Percentiles rank a stretch among this genome's conserved stretches.
Conservation (phyloP, 2,113 vertebrate genomes). For the Thymallus thymallus region DNA sequence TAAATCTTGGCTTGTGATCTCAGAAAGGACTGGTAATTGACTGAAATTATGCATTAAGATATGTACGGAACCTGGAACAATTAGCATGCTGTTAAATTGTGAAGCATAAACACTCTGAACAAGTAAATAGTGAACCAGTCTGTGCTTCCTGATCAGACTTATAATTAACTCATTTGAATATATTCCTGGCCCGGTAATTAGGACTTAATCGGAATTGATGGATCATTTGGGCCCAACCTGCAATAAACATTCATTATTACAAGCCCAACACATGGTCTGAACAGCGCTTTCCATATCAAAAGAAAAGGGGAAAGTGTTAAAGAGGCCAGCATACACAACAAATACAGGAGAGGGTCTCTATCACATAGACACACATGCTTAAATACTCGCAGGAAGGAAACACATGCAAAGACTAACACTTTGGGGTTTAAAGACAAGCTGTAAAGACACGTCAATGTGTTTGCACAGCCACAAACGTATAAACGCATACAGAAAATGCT, state of each 20-base stretch:
- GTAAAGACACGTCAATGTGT: background rate
- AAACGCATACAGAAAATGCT: background rate
- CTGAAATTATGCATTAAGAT: conserved; percentile 50
- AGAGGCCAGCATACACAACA: background rate
- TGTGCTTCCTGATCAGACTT: conserved; percentile 48
- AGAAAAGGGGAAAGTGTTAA: conserved; percentile 28
- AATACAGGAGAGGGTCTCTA: conserved; percentile 6
- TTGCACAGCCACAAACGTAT: background rate
- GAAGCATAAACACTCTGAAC: conserved; percentile 44
- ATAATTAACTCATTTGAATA: conserved; percentile 68
- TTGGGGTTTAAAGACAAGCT: no score
- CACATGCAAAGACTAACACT: background rate
- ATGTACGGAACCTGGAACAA: background rate
- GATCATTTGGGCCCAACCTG: conserved; percentile 66
- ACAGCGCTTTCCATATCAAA: conserved; percentile 63
- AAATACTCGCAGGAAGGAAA: background rate
- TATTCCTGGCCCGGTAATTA: conserved; percentile 60
- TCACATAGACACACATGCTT: background rate
- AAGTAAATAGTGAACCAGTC: conserved; percentile 43
- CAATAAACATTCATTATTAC: conserved; percentile 70
- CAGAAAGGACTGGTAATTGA: conserved; percentile 39
- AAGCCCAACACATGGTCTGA: conserved; percentile 56
- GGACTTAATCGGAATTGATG: conserved; percentile 69
- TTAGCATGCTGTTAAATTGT: conserved; percentile 42
- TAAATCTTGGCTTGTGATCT: background rate